Conservation (phyloP, 1,140 invertebrate genomes). For the Araneus ventricosus region DNA sequence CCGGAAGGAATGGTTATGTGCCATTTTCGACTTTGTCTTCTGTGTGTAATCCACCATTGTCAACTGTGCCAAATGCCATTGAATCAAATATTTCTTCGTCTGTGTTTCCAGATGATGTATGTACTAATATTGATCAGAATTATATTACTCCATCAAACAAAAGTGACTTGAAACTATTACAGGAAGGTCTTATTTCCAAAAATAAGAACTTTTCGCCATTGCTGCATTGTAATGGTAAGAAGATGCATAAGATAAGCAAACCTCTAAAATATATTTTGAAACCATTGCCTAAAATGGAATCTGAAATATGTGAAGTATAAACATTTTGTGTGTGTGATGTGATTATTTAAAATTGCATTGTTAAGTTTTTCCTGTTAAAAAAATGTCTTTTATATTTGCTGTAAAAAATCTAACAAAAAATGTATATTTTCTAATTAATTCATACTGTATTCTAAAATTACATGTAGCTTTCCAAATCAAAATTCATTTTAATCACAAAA, state of each 20-base stretch:
- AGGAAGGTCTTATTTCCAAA: slow-evolving; percentile 13
- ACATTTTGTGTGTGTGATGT: background rate
- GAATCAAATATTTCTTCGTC: slow-evolving; percentile 45
- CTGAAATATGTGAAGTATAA: slow-evolving; percentile 70
- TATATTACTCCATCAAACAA: slow-evolving; percentile 67
- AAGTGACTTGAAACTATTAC: slow-evolving; percentile 46
- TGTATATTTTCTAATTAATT: no score
- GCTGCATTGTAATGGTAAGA: background rate
- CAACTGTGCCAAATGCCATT: slow-evolving; percentile 34
- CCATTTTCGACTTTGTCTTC: slow-evolving; percentile 57
- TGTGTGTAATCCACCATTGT: background rate
- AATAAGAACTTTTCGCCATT: background rate
- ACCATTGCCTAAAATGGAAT: slow-evolving; percentile 70
- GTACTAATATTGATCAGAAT: slow-evolving; percentile 58
- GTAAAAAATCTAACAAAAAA: background rate
- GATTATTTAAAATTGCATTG: background rate
- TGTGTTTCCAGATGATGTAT: slow-evolving; percentile 54
- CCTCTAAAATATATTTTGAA: slow-evolving; percentile 62
- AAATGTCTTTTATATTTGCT: background rate
- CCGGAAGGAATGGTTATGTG: slow-evolving; percentile 57
- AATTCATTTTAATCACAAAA: no score
- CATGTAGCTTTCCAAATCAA: no score
- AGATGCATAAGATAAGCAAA: background rate
- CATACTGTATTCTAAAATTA: no score
- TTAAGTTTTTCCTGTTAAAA: background rate